These are phyloP conservation scores for Molossus alvarezi DNA, from an alignment of 2,797 vertebrate genomes.

Conservation along the genomic window DNA sequence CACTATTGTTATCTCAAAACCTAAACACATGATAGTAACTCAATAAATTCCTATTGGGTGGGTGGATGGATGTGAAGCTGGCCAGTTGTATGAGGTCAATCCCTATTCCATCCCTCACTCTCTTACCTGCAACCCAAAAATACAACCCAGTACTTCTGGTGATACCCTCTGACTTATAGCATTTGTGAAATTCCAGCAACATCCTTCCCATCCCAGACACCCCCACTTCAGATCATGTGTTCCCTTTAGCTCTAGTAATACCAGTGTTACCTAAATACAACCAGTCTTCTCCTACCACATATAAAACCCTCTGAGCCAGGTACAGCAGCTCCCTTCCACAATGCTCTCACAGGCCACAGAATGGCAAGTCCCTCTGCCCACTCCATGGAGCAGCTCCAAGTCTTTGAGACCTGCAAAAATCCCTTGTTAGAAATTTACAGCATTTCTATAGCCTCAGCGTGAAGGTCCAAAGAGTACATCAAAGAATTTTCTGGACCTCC, in stretches of 20 bases:
- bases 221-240: not conserved
- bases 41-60: not conserved
- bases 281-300: not conserved
- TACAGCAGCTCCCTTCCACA: not conserved
- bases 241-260: not conserved
- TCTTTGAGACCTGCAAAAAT: not conserved
- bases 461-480: not conserved
- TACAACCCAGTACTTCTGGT: not conserved
- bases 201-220: not conserved
- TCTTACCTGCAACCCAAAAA: not conserved
- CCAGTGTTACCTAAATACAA: not conserved
- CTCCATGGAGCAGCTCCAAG: not conserved
- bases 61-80: too few relatives aligned
- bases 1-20: not conserved
- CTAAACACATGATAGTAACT: not conserved
- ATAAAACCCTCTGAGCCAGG: not conserved
- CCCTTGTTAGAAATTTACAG: not conserved
- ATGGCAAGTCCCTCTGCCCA: not conserved
- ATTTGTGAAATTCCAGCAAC: slow-evolving; percentile 2
- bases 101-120: not conserved
- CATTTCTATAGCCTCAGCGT: not conserved
- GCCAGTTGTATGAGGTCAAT: not conserved
- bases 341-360: not conserved
- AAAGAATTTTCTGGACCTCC: not conserved
- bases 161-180: not conserved